Conservation (phyloP, 2,797 vertebrate genomes). For the Phylloscopus collybita region DNA sequence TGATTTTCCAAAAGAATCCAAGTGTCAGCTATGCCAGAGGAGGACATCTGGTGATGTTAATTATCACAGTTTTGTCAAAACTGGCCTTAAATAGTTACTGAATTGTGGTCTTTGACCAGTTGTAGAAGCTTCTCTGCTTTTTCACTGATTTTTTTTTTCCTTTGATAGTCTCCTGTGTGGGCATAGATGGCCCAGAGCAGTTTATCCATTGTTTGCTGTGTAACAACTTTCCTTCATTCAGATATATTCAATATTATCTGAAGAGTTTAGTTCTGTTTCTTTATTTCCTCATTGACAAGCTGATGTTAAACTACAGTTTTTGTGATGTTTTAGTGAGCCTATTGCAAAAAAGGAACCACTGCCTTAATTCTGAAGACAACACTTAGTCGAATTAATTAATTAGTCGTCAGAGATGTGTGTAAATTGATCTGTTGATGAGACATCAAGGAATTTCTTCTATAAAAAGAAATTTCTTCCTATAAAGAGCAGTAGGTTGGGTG, state of each 20-base stretch:
- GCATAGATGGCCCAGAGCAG: neutral
- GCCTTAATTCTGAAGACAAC: conserved; percentile 15
- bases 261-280: neutral
- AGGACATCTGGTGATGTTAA: neutral
- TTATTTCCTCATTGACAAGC: neutral
- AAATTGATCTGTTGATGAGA: conserved; percentile 18
- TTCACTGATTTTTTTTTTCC: neutral
- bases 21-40: neutral
- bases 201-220: neutral
- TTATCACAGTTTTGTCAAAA: neutral
- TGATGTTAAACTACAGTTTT: neutral
- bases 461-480: neutral
- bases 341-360: neutral
- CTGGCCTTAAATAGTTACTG: neutral
- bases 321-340: neutral
- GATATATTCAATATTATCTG: neutral
- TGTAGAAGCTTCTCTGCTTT: neutral
- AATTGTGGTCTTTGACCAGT: neutral
- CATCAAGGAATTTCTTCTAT: neutral
- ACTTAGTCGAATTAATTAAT: conserved; percentile 32
- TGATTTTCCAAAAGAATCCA: neutral
- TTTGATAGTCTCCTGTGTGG: neutral
- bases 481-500: neutral
- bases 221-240: neutral
- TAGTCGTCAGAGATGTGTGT: conserved; percentile 32